Evolutionary conservation across 2,113 vertebrate genomes (phyloP).

Genomic region (Zapornia atra): DNA sequence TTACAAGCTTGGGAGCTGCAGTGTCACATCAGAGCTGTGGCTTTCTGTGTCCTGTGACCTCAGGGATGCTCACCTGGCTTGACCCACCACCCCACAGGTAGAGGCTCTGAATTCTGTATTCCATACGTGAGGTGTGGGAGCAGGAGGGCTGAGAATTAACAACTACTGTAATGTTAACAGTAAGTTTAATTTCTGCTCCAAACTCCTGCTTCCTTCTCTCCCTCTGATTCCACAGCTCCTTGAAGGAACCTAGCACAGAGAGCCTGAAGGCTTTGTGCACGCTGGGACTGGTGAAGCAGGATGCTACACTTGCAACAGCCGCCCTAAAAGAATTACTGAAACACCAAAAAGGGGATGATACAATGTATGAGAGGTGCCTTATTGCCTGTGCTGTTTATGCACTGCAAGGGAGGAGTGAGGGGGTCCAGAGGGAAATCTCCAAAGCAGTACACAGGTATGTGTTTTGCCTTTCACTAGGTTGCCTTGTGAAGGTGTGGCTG

Average conservation of each 20-base stretch:
- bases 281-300: conserved; percentile 86
- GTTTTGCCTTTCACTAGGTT: neutral
- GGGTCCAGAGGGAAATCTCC: conserved; percentile 84
- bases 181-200: neutral
- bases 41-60: neutral
- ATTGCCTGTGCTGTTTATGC: conserved; percentile 84
- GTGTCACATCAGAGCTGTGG: neutral
- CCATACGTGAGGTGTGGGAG: neutral
- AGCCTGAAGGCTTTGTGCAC: conserved; percentile 91
- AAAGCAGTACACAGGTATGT: conserved; percentile 90
- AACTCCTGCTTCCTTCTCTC: neutral
- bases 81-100: neutral
- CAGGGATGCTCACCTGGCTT: neutral
- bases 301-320: conserved; percentile 87
- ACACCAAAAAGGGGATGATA: conserved; percentile 56
- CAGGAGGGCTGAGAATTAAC: neutral
- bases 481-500: neutral
- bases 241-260: conserved; percentile 88
- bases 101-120: neutral
- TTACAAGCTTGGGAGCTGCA: neutral
- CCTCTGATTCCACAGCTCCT: conserved; percentile 79
- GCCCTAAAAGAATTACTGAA: conserved; percentile 91
- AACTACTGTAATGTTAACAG: neutral
- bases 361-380: conserved; percentile 84
- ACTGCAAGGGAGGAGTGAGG: conserved; percentile 83